Base-by-base conservation (phyloP, 2,113 vertebrate genomes). In the Dolichotis patagonum region DNA sequence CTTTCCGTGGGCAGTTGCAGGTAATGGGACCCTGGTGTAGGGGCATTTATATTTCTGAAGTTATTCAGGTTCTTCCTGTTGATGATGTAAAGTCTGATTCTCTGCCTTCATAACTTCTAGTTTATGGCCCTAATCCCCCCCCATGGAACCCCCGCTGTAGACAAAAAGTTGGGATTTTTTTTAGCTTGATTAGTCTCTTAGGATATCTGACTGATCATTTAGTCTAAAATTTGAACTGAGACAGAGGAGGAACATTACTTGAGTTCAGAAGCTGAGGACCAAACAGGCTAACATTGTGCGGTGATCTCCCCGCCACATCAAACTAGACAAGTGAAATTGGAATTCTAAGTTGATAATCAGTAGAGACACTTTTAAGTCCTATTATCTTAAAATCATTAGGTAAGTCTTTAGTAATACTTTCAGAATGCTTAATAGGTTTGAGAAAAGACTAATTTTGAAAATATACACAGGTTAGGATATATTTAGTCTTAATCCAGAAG, bases 191-290 rank as follows among this genome's bases (percentile, higher is more conserved):
- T 85, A 26, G 71, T 95, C 35, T 90, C 73, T 77, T 85, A 82
- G 71, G 85, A 83, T 22, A 71, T 92, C 63, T 67, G 7, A 90
- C 5, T n/a, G 67, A 73, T 94, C 1, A 52, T 85, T 90, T 92
- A 71, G 11, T 85, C 96, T 86, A 80, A 95, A 94, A 38, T 95
- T 87, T 75, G 73, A 94, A 92, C 26, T 69, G 24, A 69, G 24
- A 35, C 85, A 69, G 43, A 85, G 41, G 28, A 43, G 9, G 41
- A 65, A 11, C 30, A 49, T 38, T 49, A 49, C 28, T 58, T 75
- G n/a, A 75, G 17, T 41, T 32, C 41, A 52, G 30, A 54, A 56
- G 13, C 58, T 80, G 6, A 67, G 28, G 43, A 32, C 41, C 24
- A 71, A 14, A 54, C 1, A 19, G 16, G 30, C 1, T 46, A 60